Percentiles rank a stretch among this genome's conserved stretches.
Evolutionary conservation across 2,113 vertebrate genomes (phyloP).

Genomic region (Muntiacus muntjak): DNA sequence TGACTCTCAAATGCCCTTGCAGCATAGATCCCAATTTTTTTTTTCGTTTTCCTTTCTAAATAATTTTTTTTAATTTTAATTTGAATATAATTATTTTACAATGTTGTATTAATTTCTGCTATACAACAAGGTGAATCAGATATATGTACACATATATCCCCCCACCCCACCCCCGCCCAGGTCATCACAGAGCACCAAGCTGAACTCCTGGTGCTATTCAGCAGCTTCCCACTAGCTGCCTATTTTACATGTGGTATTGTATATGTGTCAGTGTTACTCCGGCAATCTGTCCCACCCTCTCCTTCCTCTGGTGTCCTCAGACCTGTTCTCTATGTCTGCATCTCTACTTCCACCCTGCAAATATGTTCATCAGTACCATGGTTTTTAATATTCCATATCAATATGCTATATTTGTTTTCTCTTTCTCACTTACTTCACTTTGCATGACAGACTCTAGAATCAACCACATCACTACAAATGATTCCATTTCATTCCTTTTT

Average conservation of each 20-base stretch:
- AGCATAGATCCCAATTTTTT: background rate
- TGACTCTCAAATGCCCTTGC: background rate
- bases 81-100: background rate
- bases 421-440: background rate
- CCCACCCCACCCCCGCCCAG: background rate
- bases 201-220: background rate
- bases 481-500: background rate
- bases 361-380: background rate
- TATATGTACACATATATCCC: background rate
- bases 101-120: background rate
- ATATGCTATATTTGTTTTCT: background rate
- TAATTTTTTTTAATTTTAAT: background rate
- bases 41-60: background rate
- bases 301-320: background rate
- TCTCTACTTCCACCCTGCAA: background rate
- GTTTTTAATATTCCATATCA: background rate
- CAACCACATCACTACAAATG: background rate
- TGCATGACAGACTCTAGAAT: background rate
- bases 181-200: background rate
- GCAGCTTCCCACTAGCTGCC: background rate
- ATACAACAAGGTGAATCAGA: background rate
- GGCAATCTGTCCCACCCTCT: background rate
- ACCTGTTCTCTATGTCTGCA: background rate
- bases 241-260: background rate
- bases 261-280: background rate